These are phyloP conservation scores for Pachycephus smyrnensis DNA, from an alignment of 2,888 invertebrate species.

Conservation along the genomic window DNA sequence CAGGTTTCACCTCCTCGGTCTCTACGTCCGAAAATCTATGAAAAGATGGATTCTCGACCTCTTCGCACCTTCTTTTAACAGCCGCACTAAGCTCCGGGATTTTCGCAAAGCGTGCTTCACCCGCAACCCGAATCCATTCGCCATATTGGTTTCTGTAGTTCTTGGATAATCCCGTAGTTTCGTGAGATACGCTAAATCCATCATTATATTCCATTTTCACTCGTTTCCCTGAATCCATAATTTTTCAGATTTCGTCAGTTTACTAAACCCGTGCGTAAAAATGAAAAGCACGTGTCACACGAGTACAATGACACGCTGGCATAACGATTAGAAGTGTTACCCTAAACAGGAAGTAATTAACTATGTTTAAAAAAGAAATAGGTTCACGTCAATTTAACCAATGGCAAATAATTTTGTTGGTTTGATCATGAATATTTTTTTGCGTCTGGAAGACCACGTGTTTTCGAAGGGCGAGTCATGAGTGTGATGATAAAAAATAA, in stretches of 20 bases:
- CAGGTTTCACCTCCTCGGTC: not conserved
- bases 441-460: conserved; percentile 3
- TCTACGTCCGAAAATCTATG: not conserved
- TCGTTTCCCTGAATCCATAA: no score
- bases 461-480: not conserved
- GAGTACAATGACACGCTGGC: not conserved
- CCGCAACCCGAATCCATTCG: not conserved
- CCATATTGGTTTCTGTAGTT: not conserved
- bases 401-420: not conserved
- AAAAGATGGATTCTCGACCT: not conserved
- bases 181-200: not conserved
- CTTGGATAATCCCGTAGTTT: not conserved
- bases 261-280: not conserved
- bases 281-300: no score
- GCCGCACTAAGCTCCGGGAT: not conserved
- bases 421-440: not conserved
- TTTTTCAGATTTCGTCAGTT: no score
- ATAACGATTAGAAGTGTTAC: no score
- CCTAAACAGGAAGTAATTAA: no score
- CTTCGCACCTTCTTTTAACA: not conserved
- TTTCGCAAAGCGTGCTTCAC: not conserved
- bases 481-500: not conserved
- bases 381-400: not conserved
- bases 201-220: no score
- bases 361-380: not conserved